These are phyloP conservation scores for Balaeniceps rex DNA, from an alignment of 2,113 vertebrate species.

Conservation along the genomic window DNA sequence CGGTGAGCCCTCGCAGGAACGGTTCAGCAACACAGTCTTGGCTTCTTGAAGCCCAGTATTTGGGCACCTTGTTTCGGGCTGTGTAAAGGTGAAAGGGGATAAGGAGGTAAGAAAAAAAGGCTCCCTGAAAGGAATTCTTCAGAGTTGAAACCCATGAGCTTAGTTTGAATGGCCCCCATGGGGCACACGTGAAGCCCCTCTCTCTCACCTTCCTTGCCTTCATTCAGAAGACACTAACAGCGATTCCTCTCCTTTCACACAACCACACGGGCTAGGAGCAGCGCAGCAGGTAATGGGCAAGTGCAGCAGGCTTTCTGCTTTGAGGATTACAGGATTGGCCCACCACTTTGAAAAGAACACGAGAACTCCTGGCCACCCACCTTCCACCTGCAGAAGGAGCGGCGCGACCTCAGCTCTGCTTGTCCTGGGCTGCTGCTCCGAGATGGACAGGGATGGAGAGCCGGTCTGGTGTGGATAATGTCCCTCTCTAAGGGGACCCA, in stretches of 20 bases:
- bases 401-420: accelerated
- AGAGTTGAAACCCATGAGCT: background rate
- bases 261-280: accelerated
- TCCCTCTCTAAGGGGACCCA: background rate
- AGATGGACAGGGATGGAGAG: background rate
- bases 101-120: background rate
- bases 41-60: background rate
- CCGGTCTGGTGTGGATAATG: accelerated
- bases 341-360: background rate
- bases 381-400: background rate
- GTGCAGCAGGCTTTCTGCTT: background rate
- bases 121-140: background rate
- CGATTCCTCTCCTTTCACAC: background rate
- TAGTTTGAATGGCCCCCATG: background rate
- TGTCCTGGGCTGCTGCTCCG: background rate
- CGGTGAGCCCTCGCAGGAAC: background rate
- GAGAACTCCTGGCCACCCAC: background rate
- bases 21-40: accelerated
- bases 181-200: background rate
- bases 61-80: background rate
- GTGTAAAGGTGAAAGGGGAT: background rate
- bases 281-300: background rate
- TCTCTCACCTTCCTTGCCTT: background rate
- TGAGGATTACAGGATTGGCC: background rate
- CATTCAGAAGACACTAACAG: background rate